These are phyloP conservation scores for Caenorhabditis auriculariae DNA, from an alignment of 2,888 invertebrate genomes.

Conservation along the genomic window DNA sequence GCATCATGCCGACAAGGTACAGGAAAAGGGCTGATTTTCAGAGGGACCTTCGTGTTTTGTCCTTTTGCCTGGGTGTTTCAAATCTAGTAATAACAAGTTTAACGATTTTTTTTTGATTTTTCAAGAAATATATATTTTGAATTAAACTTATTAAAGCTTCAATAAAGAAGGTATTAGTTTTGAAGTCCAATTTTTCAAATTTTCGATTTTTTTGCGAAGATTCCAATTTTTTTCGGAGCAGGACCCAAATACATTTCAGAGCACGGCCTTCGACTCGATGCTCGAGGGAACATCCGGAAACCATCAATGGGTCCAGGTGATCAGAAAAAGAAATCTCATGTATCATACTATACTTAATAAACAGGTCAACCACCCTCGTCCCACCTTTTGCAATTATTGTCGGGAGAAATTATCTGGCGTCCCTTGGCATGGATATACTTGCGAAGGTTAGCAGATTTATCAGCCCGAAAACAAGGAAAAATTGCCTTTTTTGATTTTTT, in stretches of 20 bases:
- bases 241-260: slow-evolving; percentile 1
- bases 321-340: background rate
- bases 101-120: background rate
- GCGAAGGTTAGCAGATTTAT: slow-evolving; percentile 71
- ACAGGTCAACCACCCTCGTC: slow-evolving; percentile 40
- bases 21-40: slow-evolving; percentile 9
- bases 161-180: too few relatives aligned
- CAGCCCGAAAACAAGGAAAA: background rate
- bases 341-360: too few relatives aligned
- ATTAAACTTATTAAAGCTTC: too few relatives aligned
- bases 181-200: too few relatives aligned
- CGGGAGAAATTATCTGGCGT: slow-evolving; percentile 87
- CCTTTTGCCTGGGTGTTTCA: background rate
- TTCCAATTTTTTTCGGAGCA: background rate
- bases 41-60: background rate
- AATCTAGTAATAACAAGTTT: background rate
- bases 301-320: slow-evolving; percentile 28
- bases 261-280: slow-evolving; percentile 16
- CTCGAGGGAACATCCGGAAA: slow-evolving; percentile 25
- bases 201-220: too few relatives aligned
- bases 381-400: slow-evolving; percentile 82
- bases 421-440: slow-evolving; percentile 90
- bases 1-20: slow-evolving; percentile 4
- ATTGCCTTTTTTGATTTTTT: slow-evolving; percentile 1
- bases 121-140: background rate